Evolutionary conservation across 2,797 vertebrate genomes (phyloP).

Genomic region (Melanotaenia maccullochi): DNA sequence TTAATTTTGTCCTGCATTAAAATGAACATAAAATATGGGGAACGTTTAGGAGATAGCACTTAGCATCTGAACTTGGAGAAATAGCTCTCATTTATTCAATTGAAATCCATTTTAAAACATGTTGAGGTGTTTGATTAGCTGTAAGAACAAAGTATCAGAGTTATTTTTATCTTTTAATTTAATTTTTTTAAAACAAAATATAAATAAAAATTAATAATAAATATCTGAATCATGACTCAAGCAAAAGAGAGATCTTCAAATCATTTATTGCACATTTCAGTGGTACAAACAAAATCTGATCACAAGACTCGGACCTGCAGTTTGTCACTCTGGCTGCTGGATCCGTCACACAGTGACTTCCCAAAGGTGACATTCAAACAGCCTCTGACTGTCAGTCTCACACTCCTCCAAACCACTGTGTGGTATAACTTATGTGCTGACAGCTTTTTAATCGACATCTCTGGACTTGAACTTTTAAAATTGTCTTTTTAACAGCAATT

Average conservation of each 20-base stretch:
- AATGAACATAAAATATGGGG: neutral
- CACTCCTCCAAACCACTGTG: neutral
- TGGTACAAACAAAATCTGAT: conserved; percentile 11
- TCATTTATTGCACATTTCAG: conserved; percentile 18
- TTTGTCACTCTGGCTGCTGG: conserved; percentile 5
- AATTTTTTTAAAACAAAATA: neutral
- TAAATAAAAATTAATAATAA: neutral
- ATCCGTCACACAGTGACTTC: conserved; percentile 16
- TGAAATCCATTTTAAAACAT: neutral
- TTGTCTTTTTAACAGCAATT: neutral
- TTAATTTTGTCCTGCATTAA: neutral
- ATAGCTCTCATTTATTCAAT: too few relatives aligned
- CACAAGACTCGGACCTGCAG: conserved; percentile 2
- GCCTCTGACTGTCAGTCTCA: neutral
- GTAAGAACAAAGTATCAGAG: neutral
- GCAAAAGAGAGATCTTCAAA: neutral
- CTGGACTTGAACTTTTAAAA: neutral
- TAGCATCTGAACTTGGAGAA: too few relatives aligned
- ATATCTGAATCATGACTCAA: neutral
- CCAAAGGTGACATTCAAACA: conserved; percentile 26
- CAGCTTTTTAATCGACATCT: conserved; percentile 7
- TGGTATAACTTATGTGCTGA: neutral
- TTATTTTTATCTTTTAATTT: neutral
- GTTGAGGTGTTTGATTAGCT: neutral
- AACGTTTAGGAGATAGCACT: too few relatives aligned